phyloP scores from a whole-genome alignment of 2,797 vertebrate genomes.

The Poecilia wingei region DNA sequence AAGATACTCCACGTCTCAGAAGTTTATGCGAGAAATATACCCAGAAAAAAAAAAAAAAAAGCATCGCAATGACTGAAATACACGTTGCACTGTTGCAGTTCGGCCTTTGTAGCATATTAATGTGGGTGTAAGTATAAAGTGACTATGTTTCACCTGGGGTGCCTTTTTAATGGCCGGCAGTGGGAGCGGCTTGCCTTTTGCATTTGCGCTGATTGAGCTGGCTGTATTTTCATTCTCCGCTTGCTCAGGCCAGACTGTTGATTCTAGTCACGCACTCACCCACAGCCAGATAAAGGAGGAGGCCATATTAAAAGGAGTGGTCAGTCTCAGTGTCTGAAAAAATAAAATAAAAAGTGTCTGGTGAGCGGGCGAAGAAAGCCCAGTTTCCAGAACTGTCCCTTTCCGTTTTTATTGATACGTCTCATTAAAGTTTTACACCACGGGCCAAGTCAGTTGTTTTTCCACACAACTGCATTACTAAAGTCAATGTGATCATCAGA shows the following conservation, averaged over 20 bases:
- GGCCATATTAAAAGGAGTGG: constrained; percentile 75
- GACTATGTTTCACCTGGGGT: constrained; percentile 65
- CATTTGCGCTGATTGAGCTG: constrained; percentile 77
- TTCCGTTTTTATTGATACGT: constrained; percentile 45
- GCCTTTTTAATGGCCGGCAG: constrained; percentile 64
- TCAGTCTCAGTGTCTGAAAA: constrained; percentile 56
- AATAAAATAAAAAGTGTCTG: constrained; percentile 26
- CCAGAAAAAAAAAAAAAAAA: constrained; percentile 30
- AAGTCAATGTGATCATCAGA: constrained; percentile 60
- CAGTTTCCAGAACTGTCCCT: constrained; percentile 43
- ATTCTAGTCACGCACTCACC: constrained; percentile 64
- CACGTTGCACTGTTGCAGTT: constrained; percentile 48
- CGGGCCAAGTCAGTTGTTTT: constrained; percentile 34
- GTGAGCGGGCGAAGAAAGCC: constrained; percentile 53
- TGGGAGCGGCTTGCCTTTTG: constrained; percentile 73
- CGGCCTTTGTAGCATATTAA: constrained; percentile 66
- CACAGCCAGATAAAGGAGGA: constrained; percentile 56
- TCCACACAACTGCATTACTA: constrained; percentile 37
- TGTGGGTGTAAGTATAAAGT: constrained; percentile 63
- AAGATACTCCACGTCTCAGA: constrained; percentile 73
- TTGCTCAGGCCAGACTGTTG: constrained; percentile 61
- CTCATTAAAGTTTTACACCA: constrained; percentile 53
- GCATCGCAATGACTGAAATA: constrained; percentile 50
- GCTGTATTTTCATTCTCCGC: constrained; percentile 78
- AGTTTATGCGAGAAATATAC: constrained; percentile 54